Evolutionary conservation across 2,797 vertebrate genomes (phyloP), one percentile per base, ranked within the genome.

Genomic region (Sebastes taczanowskii): DNA sequence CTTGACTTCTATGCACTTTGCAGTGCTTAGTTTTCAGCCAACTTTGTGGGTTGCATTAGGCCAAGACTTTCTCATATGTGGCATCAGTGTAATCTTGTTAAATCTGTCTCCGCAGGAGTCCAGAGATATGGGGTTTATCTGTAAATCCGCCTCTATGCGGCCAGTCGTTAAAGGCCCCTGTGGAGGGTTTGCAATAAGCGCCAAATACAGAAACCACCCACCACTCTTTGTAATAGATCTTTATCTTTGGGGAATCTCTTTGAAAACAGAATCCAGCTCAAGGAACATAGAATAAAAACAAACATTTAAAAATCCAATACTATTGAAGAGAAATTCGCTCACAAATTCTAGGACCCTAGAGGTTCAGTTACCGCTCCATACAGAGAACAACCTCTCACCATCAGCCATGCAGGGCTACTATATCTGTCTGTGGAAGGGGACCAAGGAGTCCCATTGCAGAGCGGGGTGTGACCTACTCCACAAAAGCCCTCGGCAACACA

Each of bases 381-480:
- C 29, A 74, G 42, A 64, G 16, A 78, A 53, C 23, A 66, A 71
- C 59, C 77, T 71, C 27, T 75, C 27, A 16, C 11, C 29, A 70
- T 77, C 22, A 68, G 34, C 65, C 32, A 58, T 69, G 56, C 73
- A 55, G 49, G n/a, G 64, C 23, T 52, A 25, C 69, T 85, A 8
- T 71, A 13, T 68, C 52, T 69, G 59, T 80, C 27, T 64, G 20
- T 52, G 22, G 16, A 52, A 63, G 29, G 16, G 32, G 27, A 58
- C 11, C 18, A 7, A 22, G 49, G 68, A 60, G 56, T 52, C 38
- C 23, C 18, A 71, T 14, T 3, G 42, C 42, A 53, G 55, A 62
- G 60, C 20, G 35, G 27, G 14, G 69, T 63, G 59, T 78, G 86
- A 85, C 69, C 80, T 71, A 32, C 80, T 78, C 63, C 38, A 81